Base-by-base conservation (phyloP, 2,797 vertebrate species). In the Tauraco hartlaubi region DNA sequence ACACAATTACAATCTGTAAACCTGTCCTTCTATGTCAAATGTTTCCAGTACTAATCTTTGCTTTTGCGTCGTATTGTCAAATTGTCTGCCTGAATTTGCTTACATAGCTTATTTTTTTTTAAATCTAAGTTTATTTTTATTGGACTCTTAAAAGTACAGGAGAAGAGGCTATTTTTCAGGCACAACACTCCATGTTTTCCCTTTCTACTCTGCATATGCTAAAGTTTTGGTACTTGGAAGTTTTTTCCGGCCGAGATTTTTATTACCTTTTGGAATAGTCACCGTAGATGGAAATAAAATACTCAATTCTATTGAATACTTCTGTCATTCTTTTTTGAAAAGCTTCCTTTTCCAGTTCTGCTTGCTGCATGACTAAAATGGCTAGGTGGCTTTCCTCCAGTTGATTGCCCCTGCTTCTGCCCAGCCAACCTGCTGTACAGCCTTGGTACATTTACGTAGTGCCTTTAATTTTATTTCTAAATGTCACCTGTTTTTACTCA, bases 201-300 rank as follows among this genome's bases (percentile, higher is more conserved):
- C 15, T 58, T 62, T 93, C 25, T 67, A 13, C 21, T 72, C 39
- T 48, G 35, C 77, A 78, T 75, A 67, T 82, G 55, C 62, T 89
- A 3, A 86, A 93, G 52, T 63, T 89, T 68, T 87, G 75, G 29
- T 79, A 37, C 54, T 90, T 95, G 64, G 46, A 86, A 90, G 52
- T 6, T 75, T 92, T 83, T 84, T 82, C 48, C 67, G 88, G 94
- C 49, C 76, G 86, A 78, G 72, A 43, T 39, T 74, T 94, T 85
- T 94, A 75, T 58, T 87, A 49, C 68, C 67, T 90, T 82, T 75
- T 92, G 90, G 85, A 92, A 43, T 23, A 73, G 61, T 78, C 71
- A 48, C 64, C 41, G 31, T 78, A 48, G 43, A 86, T 85, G 91
- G 89, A 94, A 91, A 94, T 66, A 83, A 88, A 93, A 48, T 55